Percentiles rank a stretch among this genome's conserved stretches.
Evolutionary conservation across 2,888 invertebrate genomes (phyloP).

Genomic region (Thymelicus acteon): DNA sequence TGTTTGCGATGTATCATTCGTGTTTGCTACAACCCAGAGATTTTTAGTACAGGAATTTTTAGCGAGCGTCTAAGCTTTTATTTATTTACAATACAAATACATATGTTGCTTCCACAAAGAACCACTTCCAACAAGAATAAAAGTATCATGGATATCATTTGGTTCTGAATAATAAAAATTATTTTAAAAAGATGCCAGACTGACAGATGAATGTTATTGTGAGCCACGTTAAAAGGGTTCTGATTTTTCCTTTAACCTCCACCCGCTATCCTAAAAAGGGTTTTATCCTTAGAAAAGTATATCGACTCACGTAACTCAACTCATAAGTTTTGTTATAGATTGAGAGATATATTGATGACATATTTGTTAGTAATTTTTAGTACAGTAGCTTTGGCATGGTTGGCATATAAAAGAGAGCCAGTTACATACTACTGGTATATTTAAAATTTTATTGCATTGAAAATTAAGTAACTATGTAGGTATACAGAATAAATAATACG

Average conservation of each 20-base stretch:
- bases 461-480: neutral
- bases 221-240: slow-evolving; percentile 1
- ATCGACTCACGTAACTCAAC: slow-evolving; percentile 4
- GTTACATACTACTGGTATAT: no score
- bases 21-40: no score
- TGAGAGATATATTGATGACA: neutral
- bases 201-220: neutral
- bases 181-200: neutral
- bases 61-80: no score
- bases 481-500: neutral
- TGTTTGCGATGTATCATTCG: no score
- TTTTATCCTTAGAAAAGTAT: slow-evolving; percentile 1
- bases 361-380: neutral
- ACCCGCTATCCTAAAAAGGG: neutral
- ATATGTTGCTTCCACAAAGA: no score
- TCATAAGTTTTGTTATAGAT: slow-evolving; percentile 1
- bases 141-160: neutral
- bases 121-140: no score
- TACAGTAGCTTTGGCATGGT: no score
- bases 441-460: no score
- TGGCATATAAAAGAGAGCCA: no score
- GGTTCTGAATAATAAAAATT: neutral
- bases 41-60: no score
- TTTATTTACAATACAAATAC: no score
- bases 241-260: neutral